Conservation (phyloP, 2,888 invertebrate genomes). For the Macrophya alboannulata region DNA sequence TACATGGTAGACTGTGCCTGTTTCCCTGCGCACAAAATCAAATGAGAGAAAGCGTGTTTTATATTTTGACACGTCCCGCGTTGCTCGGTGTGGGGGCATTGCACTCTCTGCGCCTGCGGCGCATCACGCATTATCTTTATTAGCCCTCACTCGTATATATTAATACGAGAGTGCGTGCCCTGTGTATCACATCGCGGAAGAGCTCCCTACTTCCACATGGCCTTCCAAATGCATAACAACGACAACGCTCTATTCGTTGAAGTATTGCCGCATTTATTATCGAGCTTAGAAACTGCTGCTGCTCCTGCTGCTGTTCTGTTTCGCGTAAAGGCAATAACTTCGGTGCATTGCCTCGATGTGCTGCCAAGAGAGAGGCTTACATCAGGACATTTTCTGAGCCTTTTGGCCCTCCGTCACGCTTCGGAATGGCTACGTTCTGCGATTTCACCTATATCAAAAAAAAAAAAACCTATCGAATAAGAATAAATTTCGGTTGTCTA, state of each 20-base stretch:
- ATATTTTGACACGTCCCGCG: conserved; percentile 51
- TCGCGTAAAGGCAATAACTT: conserved; percentile 14
- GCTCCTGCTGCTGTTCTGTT: conserved; percentile 14
- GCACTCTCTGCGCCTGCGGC: conserved; percentile 50
- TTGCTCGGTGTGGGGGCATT: conserved; percentile 7
- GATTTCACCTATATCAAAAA: neutral
- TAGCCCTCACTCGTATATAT: conserved; percentile 51
- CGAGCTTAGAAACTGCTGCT: conserved; percentile 18
- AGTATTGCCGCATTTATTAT: conserved; percentile 43
- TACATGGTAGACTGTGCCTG: conserved; percentile 19
- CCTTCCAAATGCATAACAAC: conserved; percentile 46
- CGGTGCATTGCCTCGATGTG: neutral
- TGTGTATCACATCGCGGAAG: conserved; percentile 46
- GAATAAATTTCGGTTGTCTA: neutral
- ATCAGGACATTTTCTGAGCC: neutral
- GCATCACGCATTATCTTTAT: conserved; percentile 58
- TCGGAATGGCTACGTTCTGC: too few relatives aligned
- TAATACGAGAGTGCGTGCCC: conserved; percentile 54
- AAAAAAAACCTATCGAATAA: too few relatives aligned
- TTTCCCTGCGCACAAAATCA: conserved; percentile 40
- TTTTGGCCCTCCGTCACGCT: neutral
- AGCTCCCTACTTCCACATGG: conserved; percentile 45
- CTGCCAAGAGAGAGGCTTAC: neutral
- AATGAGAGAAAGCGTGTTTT: conserved; percentile 41
- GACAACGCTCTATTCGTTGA: conserved; percentile 27